A percentile compares a stretch with the other conserved stretches of the same genome.
Evolutionary conservation across 2,888 invertebrate genomes (phyloP).

Genomic region (Lutraria lutraria): DNA sequence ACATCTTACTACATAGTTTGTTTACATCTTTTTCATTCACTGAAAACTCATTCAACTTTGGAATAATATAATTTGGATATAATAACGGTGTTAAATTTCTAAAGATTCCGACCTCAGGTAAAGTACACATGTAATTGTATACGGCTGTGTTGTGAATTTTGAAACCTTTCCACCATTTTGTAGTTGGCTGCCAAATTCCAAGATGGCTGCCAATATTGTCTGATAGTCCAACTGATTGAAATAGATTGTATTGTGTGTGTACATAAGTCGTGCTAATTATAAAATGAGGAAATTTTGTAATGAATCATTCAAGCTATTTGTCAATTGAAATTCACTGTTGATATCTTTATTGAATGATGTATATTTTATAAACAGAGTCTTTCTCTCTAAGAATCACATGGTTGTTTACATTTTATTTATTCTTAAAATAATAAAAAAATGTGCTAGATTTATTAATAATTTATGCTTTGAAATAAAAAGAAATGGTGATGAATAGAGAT

Average conservation of each 20-base stretch:
- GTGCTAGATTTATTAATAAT: not conserved
- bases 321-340: not conserved
- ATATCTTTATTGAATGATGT: not conserved
- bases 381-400: not conserved
- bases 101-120: slow-evolving; percentile 56
- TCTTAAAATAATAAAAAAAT: not conserved
- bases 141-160: slow-evolving; percentile 67
- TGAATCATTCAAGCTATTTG: not conserved
- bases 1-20: not conserved
- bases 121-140: slow-evolving; percentile 65
- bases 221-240: slow-evolving; percentile 18
- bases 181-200: slow-evolving; percentile 61
- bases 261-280: not conserved
- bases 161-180: slow-evolving; percentile 68
- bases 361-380: not conserved
- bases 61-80: slow-evolving; percentile 30
- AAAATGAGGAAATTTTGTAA: not conserved
- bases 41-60: slow-evolving; percentile 30
- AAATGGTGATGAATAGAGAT: not conserved
- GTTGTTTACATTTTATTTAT: not conserved
- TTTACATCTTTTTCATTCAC: slow-evolving; percentile 38
- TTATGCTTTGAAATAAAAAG: not conserved
- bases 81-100: slow-evolving; percentile 41
- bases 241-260: slow-evolving; percentile 1
- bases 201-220: slow-evolving; percentile 60